phyloP scores from a whole-genome alignment of 2,888 invertebrate genomes.

The Agonopterix arenella region DNA sequence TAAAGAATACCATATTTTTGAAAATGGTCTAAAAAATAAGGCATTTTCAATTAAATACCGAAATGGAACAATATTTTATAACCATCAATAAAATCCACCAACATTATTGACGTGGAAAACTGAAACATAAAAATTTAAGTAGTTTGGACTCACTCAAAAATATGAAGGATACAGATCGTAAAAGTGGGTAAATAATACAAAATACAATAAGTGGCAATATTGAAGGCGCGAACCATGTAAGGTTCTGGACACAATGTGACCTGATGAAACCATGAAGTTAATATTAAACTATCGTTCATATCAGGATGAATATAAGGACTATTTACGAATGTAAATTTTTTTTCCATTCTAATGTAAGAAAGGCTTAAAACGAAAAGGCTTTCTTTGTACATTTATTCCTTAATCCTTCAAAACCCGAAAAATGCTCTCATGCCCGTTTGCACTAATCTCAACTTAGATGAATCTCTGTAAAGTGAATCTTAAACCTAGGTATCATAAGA shows the following conservation, averaged over 20 bases:
- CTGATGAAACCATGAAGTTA: not conserved
- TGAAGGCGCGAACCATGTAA: slow-evolving; percentile 37
- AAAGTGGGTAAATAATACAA: slow-evolving; percentile 75
- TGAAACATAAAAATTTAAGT: slow-evolving; percentile 68
- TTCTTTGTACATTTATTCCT: too few relatives aligned
- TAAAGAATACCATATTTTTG: too few relatives aligned
- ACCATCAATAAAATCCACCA: slow-evolving; percentile 50
- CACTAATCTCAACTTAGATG: too few relatives aligned
- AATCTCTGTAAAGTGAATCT: too few relatives aligned
- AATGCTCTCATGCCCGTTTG: too few relatives aligned
- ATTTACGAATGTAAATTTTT: too few relatives aligned
- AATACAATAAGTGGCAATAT: slow-evolving; percentile 75
- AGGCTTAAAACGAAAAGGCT: too few relatives aligned
- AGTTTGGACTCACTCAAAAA: slow-evolving; percentile 71
- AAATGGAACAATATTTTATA: slow-evolving; percentile 47
- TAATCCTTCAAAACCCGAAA: too few relatives aligned
- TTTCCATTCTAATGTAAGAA: too few relatives aligned
- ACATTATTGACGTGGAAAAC: slow-evolving; percentile 64
- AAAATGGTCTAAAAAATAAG: too few relatives aligned
- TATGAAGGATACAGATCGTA: slow-evolving; percentile 65
- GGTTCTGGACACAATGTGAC: slow-evolving; percentile 9
- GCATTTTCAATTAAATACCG: slow-evolving; percentile 45
- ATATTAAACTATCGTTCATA: not conserved
- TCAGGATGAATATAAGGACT: too few relatives aligned
- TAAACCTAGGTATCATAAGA: too few relatives aligned